Evolutionary conservation across 2,888 invertebrate genomes (phyloP).

Genomic region (Campaea margaritaria): DNA sequence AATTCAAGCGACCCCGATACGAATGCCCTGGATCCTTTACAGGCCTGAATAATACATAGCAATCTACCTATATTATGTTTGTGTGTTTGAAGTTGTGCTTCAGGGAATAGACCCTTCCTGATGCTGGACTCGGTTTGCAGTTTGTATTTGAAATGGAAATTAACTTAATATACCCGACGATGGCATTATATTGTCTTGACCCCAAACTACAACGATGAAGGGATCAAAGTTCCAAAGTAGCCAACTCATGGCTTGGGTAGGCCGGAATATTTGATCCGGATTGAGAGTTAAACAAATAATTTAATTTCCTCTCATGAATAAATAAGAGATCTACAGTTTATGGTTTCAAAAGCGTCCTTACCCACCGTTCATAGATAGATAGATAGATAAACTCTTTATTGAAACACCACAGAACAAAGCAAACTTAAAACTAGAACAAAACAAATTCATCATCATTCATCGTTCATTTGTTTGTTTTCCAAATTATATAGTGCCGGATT

Average conservation of each 20-base stretch:
- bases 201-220: slow-evolving; percentile 24
- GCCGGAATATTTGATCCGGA: background rate
- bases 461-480: too few species aligned
- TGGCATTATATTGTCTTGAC: slow-evolving; percentile 22
- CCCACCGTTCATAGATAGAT: too few species aligned
- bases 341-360: too few species aligned
- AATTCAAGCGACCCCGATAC: slow-evolving; percentile 38
- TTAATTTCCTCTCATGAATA: background rate
- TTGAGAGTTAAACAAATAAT: slow-evolving; percentile 6
- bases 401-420: too few species aligned
- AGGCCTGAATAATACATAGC: slow-evolving; percentile 39
- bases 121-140: slow-evolving; percentile 24
- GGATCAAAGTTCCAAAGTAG: slow-evolving; percentile 12
- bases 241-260: slow-evolving; percentile 7
- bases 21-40: slow-evolving; percentile 34
- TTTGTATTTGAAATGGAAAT: slow-evolving; percentile 27
- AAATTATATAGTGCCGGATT: too few species aligned
- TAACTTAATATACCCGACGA: slow-evolving; percentile 21
- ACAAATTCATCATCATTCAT: too few species aligned
- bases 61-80: slow-evolving; percentile 33
- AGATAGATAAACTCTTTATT: too few species aligned
- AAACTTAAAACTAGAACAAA: too few species aligned
- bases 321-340: too few species aligned
- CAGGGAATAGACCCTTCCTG: slow-evolving; percentile 36
- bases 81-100: slow-evolving; percentile 18